Base-by-base conservation (phyloP, 2,888 invertebrate species). In the Eustalomyia histrio region DNA sequence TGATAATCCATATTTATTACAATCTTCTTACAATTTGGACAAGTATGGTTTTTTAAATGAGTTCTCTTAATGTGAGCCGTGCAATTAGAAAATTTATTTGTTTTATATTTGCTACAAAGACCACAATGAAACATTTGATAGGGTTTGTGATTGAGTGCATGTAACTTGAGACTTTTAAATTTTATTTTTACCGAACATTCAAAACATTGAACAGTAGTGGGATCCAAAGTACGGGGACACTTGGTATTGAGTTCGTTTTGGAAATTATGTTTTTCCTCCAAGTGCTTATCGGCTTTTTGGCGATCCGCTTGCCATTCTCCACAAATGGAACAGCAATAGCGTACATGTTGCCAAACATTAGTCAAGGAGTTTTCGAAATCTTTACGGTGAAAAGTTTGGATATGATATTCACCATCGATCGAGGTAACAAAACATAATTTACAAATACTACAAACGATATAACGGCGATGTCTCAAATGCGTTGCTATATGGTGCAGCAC, bases 361-460 rank as follows among this genome's bases (percentile, higher is more conserved):
- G 43, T n/a, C 6, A n/a, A 47, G n/a, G 43, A 47, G 7, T 47
- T 47, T 47, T 47, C 57, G 16, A 17, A 57, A 2, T 10, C 5
- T 9, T 18, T 33, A 16, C 57, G n/a, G 16, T 57, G 57, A n/a
- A 16, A 57, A 0, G 57, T 16, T n/a, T 24, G 29, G 6, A 57
- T 29, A 57, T 57, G 57, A 57, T 57, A 57, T 57, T 57, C 55
- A 29, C 24, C 55, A 57, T 57, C 55, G 5, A 14, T 29, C 7
- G 29, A 14, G 14, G 55, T 17, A 29, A 4, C n/a, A 14, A 57
- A 57, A 9, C 2, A 21, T n/a, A 57, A 14, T n/a, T 24, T 24
- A 16, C 55, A 57, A 29, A 57, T 29, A 8, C n/a, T 57, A 29
- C 55, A 57, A 14, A 29, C 12, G 7, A 29, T 17, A 57, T 29